Evolutionary conservation across 2,113 vertebrate genomes (phyloP), one percentile per base, ranked within the genome.

Genomic region (Hipposideros armiger): DNA sequence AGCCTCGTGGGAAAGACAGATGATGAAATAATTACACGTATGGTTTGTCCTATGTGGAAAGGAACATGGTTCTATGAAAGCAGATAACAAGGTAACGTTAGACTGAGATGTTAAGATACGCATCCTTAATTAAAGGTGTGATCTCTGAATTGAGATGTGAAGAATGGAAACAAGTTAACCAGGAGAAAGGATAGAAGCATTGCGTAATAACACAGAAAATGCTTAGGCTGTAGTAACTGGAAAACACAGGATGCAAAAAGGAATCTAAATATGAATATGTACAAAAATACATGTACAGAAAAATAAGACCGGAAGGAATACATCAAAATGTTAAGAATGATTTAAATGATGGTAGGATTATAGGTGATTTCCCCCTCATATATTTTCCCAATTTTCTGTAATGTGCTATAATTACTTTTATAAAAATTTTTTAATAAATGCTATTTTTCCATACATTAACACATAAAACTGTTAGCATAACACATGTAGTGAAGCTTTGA

Each of bases 321-420:
- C 24, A 83, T 67, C 4, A 82, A 87, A 54, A 70, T 58, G 15
- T 5, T 56, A 74, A 94, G 54, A 82, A 73, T 40, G 4, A 66
- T 64, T 58, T 95, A 76, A 91, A 90, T 81, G 26, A 11, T 86
- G 42, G 30, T 28, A n/a, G n/a, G 28, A 80, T 70, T 88, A 26
- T 72, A 52, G 45, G 62, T 82, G 60, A 81, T 54, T 54, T 15
- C 16, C 52, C 15, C 14, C 15, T 89, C 24, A 60, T 28, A 30
- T 85, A 47, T 82, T 60, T 87, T 40, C 67, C 42, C 15, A 76
- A 1, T 83, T 70, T 77, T 95, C 19, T 86, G 10, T 76, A 60
- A 93, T 67, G 36, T 83, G 10, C 16, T 81, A 6, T 47, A 74
- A 77, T 91, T 88, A 91, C 28, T 66, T 96, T n/a, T 56, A 69